Evolutionary conservation across 2,113 vertebrate genomes (phyloP), one percentile per base, ranked within the genome.

Genomic region (Choloepus hoffmanni): DNA sequence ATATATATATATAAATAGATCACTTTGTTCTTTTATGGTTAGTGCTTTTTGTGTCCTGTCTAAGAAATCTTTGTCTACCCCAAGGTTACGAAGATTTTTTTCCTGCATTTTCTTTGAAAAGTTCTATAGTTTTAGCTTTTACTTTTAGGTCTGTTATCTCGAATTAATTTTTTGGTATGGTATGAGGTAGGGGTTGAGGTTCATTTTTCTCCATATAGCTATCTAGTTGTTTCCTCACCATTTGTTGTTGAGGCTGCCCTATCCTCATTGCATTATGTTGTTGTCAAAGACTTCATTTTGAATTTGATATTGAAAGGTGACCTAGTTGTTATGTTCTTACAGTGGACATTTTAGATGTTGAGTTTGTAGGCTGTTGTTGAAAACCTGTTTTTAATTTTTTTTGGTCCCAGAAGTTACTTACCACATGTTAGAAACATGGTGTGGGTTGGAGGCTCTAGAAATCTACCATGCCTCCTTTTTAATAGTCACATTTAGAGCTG

Each of bases 261-360:
- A 28, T 8, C 48, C 23, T 8, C 36, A 50, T 67, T 67, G 15
- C 70, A 79, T 93, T 93, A 48, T 36, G 40, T 76, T 85, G 50
- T 3, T 70, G 40, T 48, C 58, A 93, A 73, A 45, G 60, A 12
- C 28, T 83, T 89, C 45, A 58, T 55, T 83, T 88, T 88, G 48
- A 33, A 48, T 82, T 88, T 88, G 33, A 58, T n/a, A 40, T 82
- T 87, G 60, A 81, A 81, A 85, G 86, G 12, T 91, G n/a, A 72
- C 53, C 43, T 81, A 70, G 24, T 43, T n/a, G 86, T 65, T 72
- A 36, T 67, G 28, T 73, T 67, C 8, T 33, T n/a, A 1, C 14
- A 30, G n/a, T 65, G 68, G 7, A 26, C 87, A 73, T 24, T 84
- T 85, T 85, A 63, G 78, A 92, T 18, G 23, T 60, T 36, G 45